A percentile compares a stretch with the other conserved stretches of the same genome.
Conservation (phyloP, 2,113 vertebrate species). For the Limnothrissa miodon region DNA sequence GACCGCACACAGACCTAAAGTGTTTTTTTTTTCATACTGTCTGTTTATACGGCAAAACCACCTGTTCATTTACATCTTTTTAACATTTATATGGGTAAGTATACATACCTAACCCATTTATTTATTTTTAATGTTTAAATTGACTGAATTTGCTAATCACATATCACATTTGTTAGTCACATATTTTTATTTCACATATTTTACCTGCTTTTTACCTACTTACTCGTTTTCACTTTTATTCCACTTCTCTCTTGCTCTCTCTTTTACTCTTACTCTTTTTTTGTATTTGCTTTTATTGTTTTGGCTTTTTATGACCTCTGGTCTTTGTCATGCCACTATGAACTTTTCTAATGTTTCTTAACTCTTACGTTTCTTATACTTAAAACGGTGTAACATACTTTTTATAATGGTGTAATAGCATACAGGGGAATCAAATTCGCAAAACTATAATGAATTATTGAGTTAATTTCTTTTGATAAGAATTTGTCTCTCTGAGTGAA, state of each 20-base stretch:
- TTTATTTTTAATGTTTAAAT: no score
- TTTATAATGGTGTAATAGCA: neutral
- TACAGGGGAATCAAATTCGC: neutral
- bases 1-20: constrained; percentile 2
- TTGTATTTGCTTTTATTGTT: no score
- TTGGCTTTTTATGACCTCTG: no score
- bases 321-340: neutral
- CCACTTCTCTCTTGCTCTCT: neutral
- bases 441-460: neutral
- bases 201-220: no score
- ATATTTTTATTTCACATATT: no score
- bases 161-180: no score
- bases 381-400: no score
- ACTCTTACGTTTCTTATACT: neutral
- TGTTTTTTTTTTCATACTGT: neutral
- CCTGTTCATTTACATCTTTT: neutral
- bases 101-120: no score
- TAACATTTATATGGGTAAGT: no score
- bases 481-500: neutral
- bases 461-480: neutral
- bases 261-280: neutral
- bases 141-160: no score
- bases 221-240: no score
- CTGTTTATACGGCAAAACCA: neutral
- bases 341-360: neutral